Evolutionary conservation across 2,113 vertebrate genomes (phyloP), one percentile per base, ranked within the genome.

Genomic region (Cynopterus brachyotis): DNA sequence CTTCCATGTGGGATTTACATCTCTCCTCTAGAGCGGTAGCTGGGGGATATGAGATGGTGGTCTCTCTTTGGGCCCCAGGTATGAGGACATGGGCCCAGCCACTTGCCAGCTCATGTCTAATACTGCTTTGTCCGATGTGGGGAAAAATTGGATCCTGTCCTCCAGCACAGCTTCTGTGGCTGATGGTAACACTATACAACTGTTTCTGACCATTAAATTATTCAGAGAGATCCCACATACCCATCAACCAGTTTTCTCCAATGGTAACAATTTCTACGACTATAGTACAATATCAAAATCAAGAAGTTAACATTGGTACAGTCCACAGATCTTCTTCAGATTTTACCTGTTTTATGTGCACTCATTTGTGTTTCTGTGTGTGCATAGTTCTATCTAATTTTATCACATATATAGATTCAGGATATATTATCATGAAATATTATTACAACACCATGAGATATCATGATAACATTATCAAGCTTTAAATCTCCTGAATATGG

Each of bases 121-220:
- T 90, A 92, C 83, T 96, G 81, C 96, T 96, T 96, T 96, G 95
- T 93, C 91, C 55, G 78, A 57, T 97, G 50, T 82, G 42, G 92
- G 89, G 95, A 78, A 85, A 80, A 88, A 45, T 0, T 35, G 94
- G 85, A 62, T 79, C 72, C 82, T 55, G 66, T 88, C 89, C 87
- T 92, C 62, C 57, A 82, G 69, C 84, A 89, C 94, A 94, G 50
- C 75, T 95, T 94, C 91, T 87, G 76, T 95, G 96, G 95, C 84
- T 90, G 87, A 95, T 7, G 95, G 17, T 95, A 95, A 84, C 70
- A 66, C 73, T 94, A 81, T 96, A 94, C 95, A 97, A 83, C 95
- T 91, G 66, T 98, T 97, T 96, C 93, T 96, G 88, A 97, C 95
- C 96, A 98, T 98, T 98, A 98, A 98, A 98, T 96, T 50, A 11